A percentile compares a stretch with the other conserved stretches of the same genome.
phyloP scores from a whole-genome alignment of 1,140 invertebrate genomes.

The Drosophila triauraria region DNA sequence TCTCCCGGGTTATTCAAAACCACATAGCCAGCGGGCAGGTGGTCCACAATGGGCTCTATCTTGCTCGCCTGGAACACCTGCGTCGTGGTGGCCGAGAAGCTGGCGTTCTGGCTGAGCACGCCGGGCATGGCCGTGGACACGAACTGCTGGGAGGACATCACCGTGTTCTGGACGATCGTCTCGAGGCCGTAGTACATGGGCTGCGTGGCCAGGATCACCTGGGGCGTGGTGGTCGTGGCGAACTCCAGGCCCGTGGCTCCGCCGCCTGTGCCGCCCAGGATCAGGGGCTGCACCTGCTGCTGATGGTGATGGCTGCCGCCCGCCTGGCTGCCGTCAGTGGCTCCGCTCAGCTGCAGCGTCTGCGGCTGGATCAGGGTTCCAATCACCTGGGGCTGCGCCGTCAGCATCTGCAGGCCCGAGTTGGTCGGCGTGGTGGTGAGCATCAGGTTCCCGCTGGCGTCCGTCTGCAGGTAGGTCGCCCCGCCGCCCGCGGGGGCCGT shows the following conservation, averaged over 20 bases:
- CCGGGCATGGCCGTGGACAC: conserved; percentile 91
- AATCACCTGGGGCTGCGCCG: conserved; percentile 69
- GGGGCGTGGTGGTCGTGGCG: conserved; percentile 89
- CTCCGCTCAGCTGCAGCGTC: conserved; percentile 83
- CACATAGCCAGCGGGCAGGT: conserved; percentile 89
- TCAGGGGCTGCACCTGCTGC: conserved; percentile 56
- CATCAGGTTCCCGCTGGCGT: conserved; percentile 79
- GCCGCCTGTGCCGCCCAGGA: conserved; percentile 53
- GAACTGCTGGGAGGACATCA: conserved; percentile 93
- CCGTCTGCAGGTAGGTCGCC: conserved; percentile 76
- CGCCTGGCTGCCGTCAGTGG: conserved; percentile 84
- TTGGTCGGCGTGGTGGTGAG: conserved; percentile 68
- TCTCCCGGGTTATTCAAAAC: conserved; percentile 88
- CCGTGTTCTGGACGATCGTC: conserved; percentile 93
- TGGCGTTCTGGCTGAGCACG: conserved; percentile 91
- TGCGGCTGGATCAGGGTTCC: conserved; percentile 89
- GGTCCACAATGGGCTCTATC: conserved; percentile 91
- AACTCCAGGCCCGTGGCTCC: conserved; percentile 87
- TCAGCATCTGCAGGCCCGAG: conserved; percentile 71
- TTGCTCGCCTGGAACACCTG: conserved; percentile 91
- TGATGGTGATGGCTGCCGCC: conserved; percentile 84
- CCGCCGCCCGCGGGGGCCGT: conserved; percentile 40
- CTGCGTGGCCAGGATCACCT: conserved; percentile 89
- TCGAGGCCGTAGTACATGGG: conserved; percentile 93
- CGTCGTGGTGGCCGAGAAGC: conserved; percentile 92